These are phyloP conservation scores for Arion vulgaris DNA, from an alignment of 1,140 invertebrate species.

Conservation along the genomic window DNA sequence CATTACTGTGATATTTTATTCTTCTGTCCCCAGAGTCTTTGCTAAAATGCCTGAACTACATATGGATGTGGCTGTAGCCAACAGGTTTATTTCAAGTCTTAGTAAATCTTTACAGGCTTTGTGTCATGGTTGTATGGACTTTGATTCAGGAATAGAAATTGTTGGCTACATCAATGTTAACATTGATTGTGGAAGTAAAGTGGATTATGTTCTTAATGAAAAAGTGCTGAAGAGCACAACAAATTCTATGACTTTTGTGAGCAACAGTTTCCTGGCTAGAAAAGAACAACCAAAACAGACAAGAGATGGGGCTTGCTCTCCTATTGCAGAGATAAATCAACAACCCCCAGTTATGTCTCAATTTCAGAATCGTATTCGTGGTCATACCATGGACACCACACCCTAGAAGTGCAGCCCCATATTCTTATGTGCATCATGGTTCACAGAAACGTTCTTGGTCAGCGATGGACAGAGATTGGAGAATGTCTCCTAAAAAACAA, in stretches of 20 bases:
- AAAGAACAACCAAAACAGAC: slow-evolving; percentile 27
- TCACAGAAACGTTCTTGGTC: slow-evolving; percentile 33
- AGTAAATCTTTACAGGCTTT: slow-evolving; percentile 44
- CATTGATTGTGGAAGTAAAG: slow-evolving; percentile 37
- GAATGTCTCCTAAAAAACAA: slow-evolving; percentile 24
- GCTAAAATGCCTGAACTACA: slow-evolving; percentile 30
- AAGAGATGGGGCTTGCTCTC: slow-evolving; percentile 13
- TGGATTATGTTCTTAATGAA: slow-evolving; percentile 47
- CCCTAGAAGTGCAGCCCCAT: background rate
- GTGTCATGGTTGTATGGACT: slow-evolving; percentile 45
- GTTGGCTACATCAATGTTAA: slow-evolving; percentile 41
- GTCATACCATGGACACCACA: background rate
- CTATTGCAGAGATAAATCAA: background rate
- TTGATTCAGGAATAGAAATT: slow-evolving; percentile 43
- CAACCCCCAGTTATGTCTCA: background rate
- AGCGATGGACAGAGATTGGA: slow-evolving; percentile 33
- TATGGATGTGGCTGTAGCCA: slow-evolving; percentile 35
- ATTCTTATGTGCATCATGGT: slow-evolving; percentile 15
- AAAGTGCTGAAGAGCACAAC: slow-evolving; percentile 42
- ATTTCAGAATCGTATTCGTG: slow-evolving; percentile 6
- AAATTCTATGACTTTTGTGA: slow-evolving; percentile 45
- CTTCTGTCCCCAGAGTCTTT: background rate
- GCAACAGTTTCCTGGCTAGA: slow-evolving; percentile 46
- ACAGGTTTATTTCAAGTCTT: slow-evolving; percentile 41
- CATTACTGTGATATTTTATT: background rate